Evolutionary conservation across 1,140 invertebrate genomes (phyloP), one percentile per base, ranked within the genome.

Genomic region (Habropoda laboriosa): DNA sequence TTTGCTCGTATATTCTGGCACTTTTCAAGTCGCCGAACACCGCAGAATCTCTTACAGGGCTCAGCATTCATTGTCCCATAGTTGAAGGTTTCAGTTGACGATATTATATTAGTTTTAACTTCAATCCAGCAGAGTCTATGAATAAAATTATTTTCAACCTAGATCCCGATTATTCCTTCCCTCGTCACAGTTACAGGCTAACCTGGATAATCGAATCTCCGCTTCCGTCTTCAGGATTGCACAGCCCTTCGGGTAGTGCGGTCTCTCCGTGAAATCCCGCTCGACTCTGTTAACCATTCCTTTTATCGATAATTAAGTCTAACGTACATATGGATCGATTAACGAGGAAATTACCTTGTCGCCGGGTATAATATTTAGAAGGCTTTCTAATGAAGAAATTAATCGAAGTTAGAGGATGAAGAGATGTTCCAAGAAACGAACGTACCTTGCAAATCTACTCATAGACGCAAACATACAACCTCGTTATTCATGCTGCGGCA

Each of bases 61-160:
- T 49, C 16, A 35, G 47, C 40, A 32, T 38, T 12, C 30, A 27
- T 73, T 73, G 71, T 73, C 51, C 57, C n/a, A 30, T 51, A n/a
- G 71, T 38, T 51, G 42, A n/a, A 3, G 30, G n/a, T 32, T 47
- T 51, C 53, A 53, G 16, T 21, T 49, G 38, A n/a, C 18, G 24
- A 35, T 27, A 12, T 27, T 18, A 21, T 21, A 49, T 40, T 27
- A 49, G 35, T n/a, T n/a, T n/a, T n/a, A 12, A 12, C 24, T 49
- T n/a, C 4, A 42, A 63, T 64, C 58, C 32, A 27, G 4, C 6
- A 21, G n/a, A 66, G 32, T 61, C 42, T 66, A 66, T 51, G 58
- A n/a, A 75, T 75, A 75, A 75, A 75, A 40, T 64, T 75, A 53
- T 53, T 42, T 66, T 75, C 42, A 66, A 66, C 60, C 60, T 30